These are phyloP conservation scores for Stegodyphus dumicola DNA, from an alignment of 1,140 invertebrate genomes.

Conservation along the genomic window DNA sequence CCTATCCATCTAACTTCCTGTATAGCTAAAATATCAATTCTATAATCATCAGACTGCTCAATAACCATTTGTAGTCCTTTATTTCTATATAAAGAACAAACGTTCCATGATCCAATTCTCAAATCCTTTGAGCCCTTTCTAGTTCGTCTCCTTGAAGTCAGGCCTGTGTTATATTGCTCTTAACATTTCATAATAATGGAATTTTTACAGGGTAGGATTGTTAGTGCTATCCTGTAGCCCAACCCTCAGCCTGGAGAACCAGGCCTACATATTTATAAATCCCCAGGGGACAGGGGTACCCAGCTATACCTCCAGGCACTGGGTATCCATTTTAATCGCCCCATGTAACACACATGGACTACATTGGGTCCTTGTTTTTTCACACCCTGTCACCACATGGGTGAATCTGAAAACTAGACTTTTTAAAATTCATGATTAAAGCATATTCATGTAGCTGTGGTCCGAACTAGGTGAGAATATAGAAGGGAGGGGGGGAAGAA, in stretches of 20 bases:
- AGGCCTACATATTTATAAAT: neutral
- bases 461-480: no score
- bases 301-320: neutral
- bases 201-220: slow-evolving; percentile 2
- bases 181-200: neutral
- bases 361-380: no score
- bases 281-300: neutral
- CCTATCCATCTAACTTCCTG: slow-evolving; percentile 7
- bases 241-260: neutral
- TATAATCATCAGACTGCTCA: neutral
- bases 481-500: no score
- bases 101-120: neutral
- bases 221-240: neutral
- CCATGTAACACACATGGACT: neutral
- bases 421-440: no score
- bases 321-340: neutral
- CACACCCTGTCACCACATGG: neutral
- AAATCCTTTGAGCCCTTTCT: neutral
- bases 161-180: neutral
- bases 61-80: neutral
- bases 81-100: neutral
- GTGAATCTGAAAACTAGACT: neutral
- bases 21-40: slow-evolving; percentile 9
- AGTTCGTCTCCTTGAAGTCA: neutral
- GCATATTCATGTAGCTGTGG: no score